phyloP scores from a whole-genome alignment of 2,797 vertebrate genomes.

The Sebastes kiyomatsui region DNA sequence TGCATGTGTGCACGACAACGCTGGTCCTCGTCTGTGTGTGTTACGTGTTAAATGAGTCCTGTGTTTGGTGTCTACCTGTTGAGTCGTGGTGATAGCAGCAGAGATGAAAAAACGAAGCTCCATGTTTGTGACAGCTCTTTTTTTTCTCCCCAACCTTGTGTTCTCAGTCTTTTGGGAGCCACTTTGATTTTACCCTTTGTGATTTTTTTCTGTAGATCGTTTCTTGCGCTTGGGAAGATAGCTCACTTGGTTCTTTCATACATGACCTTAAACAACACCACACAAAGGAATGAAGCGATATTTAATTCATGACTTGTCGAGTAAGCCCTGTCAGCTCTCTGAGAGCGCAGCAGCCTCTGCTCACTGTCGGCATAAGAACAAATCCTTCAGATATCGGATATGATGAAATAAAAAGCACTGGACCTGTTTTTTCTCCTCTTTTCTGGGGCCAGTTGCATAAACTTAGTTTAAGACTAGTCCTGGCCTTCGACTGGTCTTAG shows the following conservation, averaged over 20 bases:
- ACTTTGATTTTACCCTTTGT: conserved; percentile 26
- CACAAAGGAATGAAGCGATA: conserved; percentile 37
- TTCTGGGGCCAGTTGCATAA: not conserved
- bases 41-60: conserved; percentile 4
- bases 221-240: not conserved
- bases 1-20: conserved; percentile 64
- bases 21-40: conserved; percentile 9
- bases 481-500: not conserved
- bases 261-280: conserved; percentile 48
- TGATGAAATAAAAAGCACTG: not conserved
- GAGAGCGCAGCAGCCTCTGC: conserved; percentile 6
- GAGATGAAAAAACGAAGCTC: not conserved
- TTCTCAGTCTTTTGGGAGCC: conserved; percentile 33
- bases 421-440: not conserved
- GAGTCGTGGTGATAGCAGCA: not conserved
- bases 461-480: not conserved
- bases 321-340: conserved; percentile 10
- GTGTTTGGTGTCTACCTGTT: conserved; percentile 40
- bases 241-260: conserved; percentile 18
- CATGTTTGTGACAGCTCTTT: not conserved
- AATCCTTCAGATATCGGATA: not conserved
- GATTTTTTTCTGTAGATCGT: conserved; percentile 10
- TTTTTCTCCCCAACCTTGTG: conserved; percentile 44
- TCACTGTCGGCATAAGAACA: conserved; percentile 1
- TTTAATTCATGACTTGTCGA: conserved; percentile 56